Percentiles rank a stretch among this genome's conserved stretches.
Conservation (phyloP, 2,113 vertebrate genomes). For the zebrafish (Danio rerio) region GRCz12tu NC_133183.1:10632001-10632500, state of each 20-base stretch:
- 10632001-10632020: too few relatives aligned
- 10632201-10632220: too few relatives aligned
- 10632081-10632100: too few relatives aligned
- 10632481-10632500: constrained; percentile 23
- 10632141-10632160: too few relatives aligned
- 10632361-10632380: neutral
- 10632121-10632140: too few relatives aligned
- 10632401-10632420: neutral
- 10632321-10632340: neutral
- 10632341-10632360: neutral
- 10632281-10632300: neutral
- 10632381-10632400: neutral
- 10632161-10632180: too few relatives aligned
- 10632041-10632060: too few relatives aligned
- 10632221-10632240: neutral
- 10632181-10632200: too few relatives aligned
- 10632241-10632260: neutral
- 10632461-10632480: constrained; percentile 5
- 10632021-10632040: too few relatives aligned
- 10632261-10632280: neutral
- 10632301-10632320: neutral
- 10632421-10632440: neutral
- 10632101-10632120: too few relatives aligned
- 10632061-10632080: too few relatives aligned
- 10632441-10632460: constrained; percentile 16